Conservation (phyloP, 2,113 vertebrate genomes). For the Perca flavescens region DNA sequence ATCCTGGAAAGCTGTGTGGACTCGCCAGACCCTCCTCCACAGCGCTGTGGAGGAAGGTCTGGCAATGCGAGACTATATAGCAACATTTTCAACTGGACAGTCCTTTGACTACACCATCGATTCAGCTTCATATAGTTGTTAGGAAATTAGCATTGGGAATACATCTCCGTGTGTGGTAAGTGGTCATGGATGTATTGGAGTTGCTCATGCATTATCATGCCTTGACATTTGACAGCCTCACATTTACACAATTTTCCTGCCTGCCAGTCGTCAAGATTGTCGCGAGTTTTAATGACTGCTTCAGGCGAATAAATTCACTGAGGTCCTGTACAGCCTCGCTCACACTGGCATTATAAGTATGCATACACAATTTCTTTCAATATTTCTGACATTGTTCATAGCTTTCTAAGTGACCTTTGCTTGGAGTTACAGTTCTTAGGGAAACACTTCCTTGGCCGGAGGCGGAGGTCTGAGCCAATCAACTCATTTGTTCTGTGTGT, state of each 20-base stretch:
- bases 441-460: conserved; percentile 65
- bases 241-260: conserved; percentile 23
- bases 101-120: not conserved
- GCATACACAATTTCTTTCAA: conserved; percentile 44
- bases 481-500: conserved; percentile 71
- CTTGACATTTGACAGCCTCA: conserved; percentile 37
- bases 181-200: not conserved
- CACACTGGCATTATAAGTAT: conserved; percentile 5
- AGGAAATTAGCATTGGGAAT: not conserved
- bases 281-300: conserved; percentile 32
- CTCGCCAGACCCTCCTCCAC: too few species aligned
- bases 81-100: not conserved
- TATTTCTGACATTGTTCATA: conserved; percentile 38
- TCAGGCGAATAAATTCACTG: conserved; percentile 11
- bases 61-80: too few species aligned
- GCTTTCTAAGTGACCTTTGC: conserved; percentile 63
- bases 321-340: not conserved
- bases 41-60: too few species aligned
- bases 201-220: not conserved
- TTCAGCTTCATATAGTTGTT: not conserved
- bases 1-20: too few species aligned
- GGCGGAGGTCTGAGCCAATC: conserved; percentile 58
- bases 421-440: conserved; percentile 46
- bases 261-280: not conserved
- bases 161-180: not conserved